Evolutionary conservation across 2,113 vertebrate genomes (phyloP).

Genomic region (Erpornis zantholeuca): DNA sequence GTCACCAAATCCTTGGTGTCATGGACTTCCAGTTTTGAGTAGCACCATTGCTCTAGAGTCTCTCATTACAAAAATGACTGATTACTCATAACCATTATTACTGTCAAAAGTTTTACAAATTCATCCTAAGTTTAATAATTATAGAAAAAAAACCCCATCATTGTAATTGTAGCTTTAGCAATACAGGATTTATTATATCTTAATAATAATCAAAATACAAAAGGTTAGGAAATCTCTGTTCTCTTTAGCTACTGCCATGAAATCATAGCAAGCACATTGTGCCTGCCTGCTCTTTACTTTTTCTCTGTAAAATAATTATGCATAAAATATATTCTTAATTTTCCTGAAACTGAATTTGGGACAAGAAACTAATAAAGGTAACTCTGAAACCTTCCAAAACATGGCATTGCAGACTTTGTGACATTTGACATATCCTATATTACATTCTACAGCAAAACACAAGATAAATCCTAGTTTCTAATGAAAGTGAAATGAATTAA

Average conservation of each 20-base stretch:
- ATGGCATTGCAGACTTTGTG: not conserved
- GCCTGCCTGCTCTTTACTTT: not conserved
- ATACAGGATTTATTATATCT: not conserved
- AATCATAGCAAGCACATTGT: not conserved
- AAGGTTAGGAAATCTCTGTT: not conserved
- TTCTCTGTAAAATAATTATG: not conserved
- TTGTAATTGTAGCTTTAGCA: not conserved
- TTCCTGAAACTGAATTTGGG: not conserved
- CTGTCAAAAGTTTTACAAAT: not conserved
- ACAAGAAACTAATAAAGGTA: not conserved
- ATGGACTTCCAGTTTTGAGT: not conserved
- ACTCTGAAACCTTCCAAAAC: not conserved
- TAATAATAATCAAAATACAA: not conserved
- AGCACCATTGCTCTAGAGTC: not conserved
- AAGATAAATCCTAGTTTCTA: not conserved
- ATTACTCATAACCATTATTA: not conserved
- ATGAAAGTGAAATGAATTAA: not conserved
- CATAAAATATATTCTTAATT: not conserved
- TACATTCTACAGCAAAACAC: not conserved
- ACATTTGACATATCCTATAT: not conserved
- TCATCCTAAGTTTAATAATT: not conserved
- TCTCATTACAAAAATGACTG: not conserved
- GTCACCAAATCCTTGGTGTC: not conserved
- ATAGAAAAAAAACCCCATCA: not conserved
- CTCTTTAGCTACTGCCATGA: not conserved